A percentile compares a stretch with the other conserved stretches of the same genome.
These are phyloP conservation scores for Athene noctua DNA, from an alignment of 2,113 vertebrate genomes.

Conservation along the genomic window DNA sequence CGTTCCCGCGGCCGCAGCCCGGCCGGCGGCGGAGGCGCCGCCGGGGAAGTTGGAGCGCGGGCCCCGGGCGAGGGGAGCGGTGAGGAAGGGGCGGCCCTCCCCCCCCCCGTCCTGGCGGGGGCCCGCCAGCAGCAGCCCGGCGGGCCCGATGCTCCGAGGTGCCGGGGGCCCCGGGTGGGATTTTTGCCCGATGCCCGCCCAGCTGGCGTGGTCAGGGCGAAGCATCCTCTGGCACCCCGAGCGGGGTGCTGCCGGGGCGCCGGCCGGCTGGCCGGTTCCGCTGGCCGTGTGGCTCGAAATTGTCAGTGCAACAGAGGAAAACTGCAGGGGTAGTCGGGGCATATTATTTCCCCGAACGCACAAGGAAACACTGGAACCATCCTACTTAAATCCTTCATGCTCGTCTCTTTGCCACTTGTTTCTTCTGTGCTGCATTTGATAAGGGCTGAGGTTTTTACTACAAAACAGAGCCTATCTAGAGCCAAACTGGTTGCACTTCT, in stretches of 20 bases:
- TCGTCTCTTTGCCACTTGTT: not conserved
- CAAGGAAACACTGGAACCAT: not conserved
- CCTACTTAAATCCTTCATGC: not conserved
- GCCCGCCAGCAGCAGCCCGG: not conserved
- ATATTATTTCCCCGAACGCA: not conserved
- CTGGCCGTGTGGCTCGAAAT: not conserved
- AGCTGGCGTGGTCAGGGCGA: not conserved
- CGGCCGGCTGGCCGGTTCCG: not conserved
- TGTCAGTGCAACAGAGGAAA: not conserved
- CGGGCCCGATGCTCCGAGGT: not conserved
- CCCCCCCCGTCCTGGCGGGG: not conserved
- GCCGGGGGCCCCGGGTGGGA: not conserved
- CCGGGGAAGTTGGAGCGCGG: not conserved
- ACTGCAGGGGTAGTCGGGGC: not conserved
- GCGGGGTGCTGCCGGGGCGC: not conserved
- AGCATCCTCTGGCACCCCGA: not conserved
- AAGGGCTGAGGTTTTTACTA: not conserved
- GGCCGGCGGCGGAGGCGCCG: not conserved
- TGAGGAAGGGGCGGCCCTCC: not conserved
- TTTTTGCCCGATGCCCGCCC: not conserved
- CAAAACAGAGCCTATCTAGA: not conserved
- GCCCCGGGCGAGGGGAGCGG: not conserved
- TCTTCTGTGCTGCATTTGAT: not conserved
- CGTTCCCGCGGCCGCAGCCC: not conserved
- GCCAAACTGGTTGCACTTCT: not conserved